Evolutionary conservation across 2,797 vertebrate genomes (phyloP).

Genomic region (Manis javanica): DNA sequence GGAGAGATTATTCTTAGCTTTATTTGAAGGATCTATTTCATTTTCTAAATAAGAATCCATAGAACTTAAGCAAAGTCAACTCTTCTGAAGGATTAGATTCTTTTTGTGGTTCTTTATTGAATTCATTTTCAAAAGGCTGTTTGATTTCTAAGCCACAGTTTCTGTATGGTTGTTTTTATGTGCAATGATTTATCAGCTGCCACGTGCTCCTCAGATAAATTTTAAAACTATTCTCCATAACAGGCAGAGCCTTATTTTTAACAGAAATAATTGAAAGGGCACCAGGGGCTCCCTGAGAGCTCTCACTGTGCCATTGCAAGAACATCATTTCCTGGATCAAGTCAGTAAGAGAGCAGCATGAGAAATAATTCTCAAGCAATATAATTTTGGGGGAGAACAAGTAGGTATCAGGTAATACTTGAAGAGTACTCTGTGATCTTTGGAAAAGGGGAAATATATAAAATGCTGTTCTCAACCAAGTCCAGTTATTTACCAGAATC

Average conservation of each 20-base stretch:
- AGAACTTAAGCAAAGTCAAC: slow-evolving; percentile 33
- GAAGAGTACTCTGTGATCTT: neutral
- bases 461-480: neutral
- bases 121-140: slow-evolving; percentile 71
- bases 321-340: slow-evolving; percentile 53
- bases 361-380: slow-evolving; percentile 35
- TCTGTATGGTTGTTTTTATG: slow-evolving; percentile 36
- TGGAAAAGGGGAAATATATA: neutral
- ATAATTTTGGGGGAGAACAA: slow-evolving; percentile 57
- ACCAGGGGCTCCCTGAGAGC: slow-evolving; percentile 55
- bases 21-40: slow-evolving; percentile 35
- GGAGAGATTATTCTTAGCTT: slow-evolving; percentile 56
- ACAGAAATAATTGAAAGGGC: slow-evolving; percentile 79
- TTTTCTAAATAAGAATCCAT: slow-evolving; percentile 63
- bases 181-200: slow-evolving; percentile 68
- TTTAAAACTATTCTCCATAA: slow-evolving; percentile 59
- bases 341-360: slow-evolving; percentile 56
- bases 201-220: slow-evolving; percentile 60
- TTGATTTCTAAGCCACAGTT: slow-evolving; percentile 70
- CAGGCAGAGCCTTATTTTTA: slow-evolving; percentile 70
- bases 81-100: slow-evolving; percentile 48
- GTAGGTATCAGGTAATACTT: slow-evolving; percentile 7
- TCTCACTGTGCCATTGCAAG: neutral
- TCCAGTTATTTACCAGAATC: neutral
- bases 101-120: slow-evolving; percentile 58